Base-by-base conservation (phyloP, 2,797 vertebrate genomes). In the Sebastes oblongus region DNA sequence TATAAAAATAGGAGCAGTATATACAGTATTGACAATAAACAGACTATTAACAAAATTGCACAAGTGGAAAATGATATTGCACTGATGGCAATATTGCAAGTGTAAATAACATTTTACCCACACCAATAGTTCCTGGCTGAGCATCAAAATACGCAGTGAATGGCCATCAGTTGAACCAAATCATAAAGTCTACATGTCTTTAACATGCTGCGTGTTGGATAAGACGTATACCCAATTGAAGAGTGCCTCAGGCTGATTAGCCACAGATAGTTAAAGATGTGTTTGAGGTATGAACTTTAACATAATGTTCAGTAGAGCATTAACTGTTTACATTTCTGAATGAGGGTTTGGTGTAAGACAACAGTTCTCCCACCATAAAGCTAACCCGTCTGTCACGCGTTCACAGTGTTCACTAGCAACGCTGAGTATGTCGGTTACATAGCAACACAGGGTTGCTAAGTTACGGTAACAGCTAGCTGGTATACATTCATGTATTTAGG, bases 281-380 rank as follows among this genome's bases (percentile, higher is more conserved):
- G 14, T 4, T 22, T 3, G 11, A 10, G 1, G 1, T 18, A 16
- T 9, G 11, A 58, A 14, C 3, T 0, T 18, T 11, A 12, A 22
- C 5, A 29, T 0, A 25, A 2, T 10, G 13, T 24, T 6, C 13
- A 36, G 4, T 2, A 20, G 2, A 66, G 2, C 3, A 3, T 64
- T 24, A 29, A 2, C 6, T 11, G 2, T 3, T 6, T 2, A 6
- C 0, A 42, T 29, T 25, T 69, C 4, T 56, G 13, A 69, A 56
- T 50, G 2, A 18, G 25, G 27, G 1, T 29, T 16, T 3, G 24
- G 2, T 8, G 14, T 3, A 7, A 11, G 3, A 29, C 25, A 12
- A 54, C 46, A 50, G 25, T 18, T 39, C 5, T 39, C 6, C 8
- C 3, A 14, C 14, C 8, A 3, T 24, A 27, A 34, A 16, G 58